Evolutionary conservation across 2,888 invertebrate species (phyloP), one percentile per base, ranked within the genome.

Genomic region (Morpho deidamia): DNA sequence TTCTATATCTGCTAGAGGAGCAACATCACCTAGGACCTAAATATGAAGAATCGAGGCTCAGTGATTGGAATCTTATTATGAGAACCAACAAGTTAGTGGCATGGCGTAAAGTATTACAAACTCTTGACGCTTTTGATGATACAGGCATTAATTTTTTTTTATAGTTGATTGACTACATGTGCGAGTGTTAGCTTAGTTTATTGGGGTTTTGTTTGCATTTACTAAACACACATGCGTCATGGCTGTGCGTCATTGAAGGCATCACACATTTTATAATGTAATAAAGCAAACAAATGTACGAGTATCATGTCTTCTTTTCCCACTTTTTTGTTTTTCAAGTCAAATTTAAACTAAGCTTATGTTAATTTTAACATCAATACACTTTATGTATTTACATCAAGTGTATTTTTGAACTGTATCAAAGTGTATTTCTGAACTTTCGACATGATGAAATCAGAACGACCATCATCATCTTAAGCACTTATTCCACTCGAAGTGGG

Each of bases 21-120:
- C 92, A 95, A 51, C 94, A 93, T 62, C 93, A 94, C 64, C 81
- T 93, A 9, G 95, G 95, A 0, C 91, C 92, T 0, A 89, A 92
- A 49, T 94, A 92, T 66, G 89, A 92, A 44, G 91, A 92, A 57
- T 89, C 91, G 0, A 91, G 92, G 61, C 83, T 95, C 53, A 92
- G 93, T 34, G 87, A 91, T 14, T 95, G 95, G 95, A 84, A 81
- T 44, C 78, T 91, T n/a, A 72, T 92, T 40, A 75, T 90, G 51
- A 81, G 91, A 57, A 90, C 92, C 0, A 79, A 89, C 63, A 89
- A 86, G 90, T 90, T 62, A 73, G 79, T 58, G 44, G 44, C 33
- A 38, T 10, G n/a, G 14, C 42, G 38, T 42, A n/a, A 32, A 11
- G 2, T 38, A 11, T 14, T n/a, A 35, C 10, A 12, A 11, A 8